Percentiles rank a stretch among this genome's conserved stretches.
Conservation (phyloP, 1,140 invertebrate species). For the Parapsyche elsis region DNA sequence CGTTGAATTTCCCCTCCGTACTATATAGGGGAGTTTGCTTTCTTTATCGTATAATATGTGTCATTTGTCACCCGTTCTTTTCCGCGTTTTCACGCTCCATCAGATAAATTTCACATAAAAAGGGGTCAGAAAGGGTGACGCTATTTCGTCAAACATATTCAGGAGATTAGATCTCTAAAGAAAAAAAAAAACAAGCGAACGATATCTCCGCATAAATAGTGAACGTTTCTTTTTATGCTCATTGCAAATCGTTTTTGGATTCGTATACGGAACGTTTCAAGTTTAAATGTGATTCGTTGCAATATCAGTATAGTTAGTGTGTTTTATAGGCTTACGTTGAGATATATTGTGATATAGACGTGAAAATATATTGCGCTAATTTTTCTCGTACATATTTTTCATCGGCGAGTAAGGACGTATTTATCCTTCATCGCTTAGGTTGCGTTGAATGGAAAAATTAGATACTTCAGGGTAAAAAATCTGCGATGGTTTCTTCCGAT, state of each 20-base stretch:
- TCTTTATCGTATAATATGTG: constrained; percentile 30
- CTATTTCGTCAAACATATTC: constrained; percentile 30
- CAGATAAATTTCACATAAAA: constrained; percentile 32
- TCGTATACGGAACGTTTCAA: neutral
- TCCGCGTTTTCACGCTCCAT: constrained; percentile 29
- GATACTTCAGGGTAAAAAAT: neutral
- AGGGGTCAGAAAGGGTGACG: constrained; percentile 29
- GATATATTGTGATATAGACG: too few species aligned
- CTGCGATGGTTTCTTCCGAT: neutral
- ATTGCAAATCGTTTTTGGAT: neutral
- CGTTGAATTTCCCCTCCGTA: neutral
- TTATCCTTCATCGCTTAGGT: too few species aligned
- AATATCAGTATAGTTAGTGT: too few species aligned
- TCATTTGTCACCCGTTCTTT: constrained; percentile 21
- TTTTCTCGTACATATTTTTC: too few species aligned
- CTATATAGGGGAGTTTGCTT: neutral
- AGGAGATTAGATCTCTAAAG: constrained; percentile 1
- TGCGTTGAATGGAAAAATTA: neutral
- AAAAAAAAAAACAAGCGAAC: neutral
- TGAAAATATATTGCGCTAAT: too few species aligned
- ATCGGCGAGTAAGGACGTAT: too few species aligned
- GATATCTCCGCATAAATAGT: neutral
- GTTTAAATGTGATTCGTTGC: neutral
- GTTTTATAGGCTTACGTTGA: too few species aligned
- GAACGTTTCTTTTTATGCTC: neutral